Conservation (phyloP, 2,888 invertebrate species). For the Drosophila mulleri region DNA sequence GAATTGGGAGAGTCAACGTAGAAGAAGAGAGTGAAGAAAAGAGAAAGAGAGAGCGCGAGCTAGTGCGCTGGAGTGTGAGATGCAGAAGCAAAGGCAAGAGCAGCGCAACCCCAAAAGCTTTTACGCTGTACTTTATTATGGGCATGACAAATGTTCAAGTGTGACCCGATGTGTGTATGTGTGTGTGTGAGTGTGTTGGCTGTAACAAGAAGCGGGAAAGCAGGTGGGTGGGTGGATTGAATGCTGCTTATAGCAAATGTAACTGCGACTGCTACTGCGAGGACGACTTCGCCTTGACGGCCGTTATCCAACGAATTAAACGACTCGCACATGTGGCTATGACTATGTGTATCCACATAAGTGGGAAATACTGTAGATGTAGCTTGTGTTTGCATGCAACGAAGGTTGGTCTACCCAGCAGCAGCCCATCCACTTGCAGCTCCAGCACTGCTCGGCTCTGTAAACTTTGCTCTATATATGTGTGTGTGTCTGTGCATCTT, state of each 20-base stretch:
- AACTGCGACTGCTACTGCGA: conserved; percentile 16
- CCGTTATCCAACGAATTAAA: conserved; percentile 54
- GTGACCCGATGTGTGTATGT: conserved; percentile 35
- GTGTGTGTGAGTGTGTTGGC: conserved; percentile 2
- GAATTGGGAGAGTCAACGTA: conserved; percentile 15
- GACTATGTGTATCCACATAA: conserved; percentile 27
- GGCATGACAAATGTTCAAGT: conserved; percentile 61
- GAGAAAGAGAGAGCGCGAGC: neutral
- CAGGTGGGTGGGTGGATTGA: conserved; percentile 28
- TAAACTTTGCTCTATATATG: conserved; percentile 4
- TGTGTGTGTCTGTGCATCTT: conserved; percentile 40
- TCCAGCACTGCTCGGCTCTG: conserved; percentile 2
- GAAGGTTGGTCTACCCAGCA: neutral
- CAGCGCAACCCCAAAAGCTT: conserved; percentile 57
- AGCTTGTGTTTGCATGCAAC: conserved; percentile 30
- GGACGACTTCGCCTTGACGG: conserved; percentile 20
- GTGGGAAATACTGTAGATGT: conserved; percentile 27
- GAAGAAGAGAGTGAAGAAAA: neutral
- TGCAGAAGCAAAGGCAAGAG: conserved; percentile 8
- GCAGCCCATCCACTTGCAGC: conserved; percentile 2
- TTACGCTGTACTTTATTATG: conserved; percentile 67
- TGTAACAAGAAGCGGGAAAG: conserved; percentile 7
- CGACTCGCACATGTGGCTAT: conserved; percentile 27
- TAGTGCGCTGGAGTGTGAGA: neutral
- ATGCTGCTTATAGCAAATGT: conserved; percentile 42